Conservation (phyloP, 2,797 vertebrate genomes). For the Sebastes cheni region DNA sequence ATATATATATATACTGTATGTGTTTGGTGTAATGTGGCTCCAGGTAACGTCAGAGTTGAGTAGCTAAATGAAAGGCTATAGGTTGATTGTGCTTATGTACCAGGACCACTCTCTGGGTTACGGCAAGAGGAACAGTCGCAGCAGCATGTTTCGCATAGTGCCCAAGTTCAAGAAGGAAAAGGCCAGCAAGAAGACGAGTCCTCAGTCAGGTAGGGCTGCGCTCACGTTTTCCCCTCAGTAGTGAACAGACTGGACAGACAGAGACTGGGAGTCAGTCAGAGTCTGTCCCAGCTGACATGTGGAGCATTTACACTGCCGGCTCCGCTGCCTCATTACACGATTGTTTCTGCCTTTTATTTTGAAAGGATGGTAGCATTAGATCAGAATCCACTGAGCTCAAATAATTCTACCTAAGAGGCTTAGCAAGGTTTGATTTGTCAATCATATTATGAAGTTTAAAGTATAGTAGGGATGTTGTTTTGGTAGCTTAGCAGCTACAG, state of each 20-base stretch:
- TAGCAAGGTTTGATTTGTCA: background rate
- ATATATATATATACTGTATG: background rate
- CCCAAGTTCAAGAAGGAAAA: conserved; percentile 99
- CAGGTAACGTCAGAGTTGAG: conserved; percentile 48
- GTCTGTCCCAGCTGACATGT: background rate
- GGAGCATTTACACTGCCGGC: background rate
- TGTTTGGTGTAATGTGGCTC: conserved; percentile 36
- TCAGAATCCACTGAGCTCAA: background rate
- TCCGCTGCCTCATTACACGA: background rate
- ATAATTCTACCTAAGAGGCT: background rate
- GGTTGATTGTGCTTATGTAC: conserved; percentile 81
- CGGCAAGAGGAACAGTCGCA: conserved; percentile 95
- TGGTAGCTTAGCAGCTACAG: background rate
- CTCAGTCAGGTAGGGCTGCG: conserved; percentile 92
- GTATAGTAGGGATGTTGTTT: background rate
- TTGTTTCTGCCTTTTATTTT: background rate
- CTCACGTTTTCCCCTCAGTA: background rate
- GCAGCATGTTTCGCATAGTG: conserved; percentile 96
- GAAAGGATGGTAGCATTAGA: background rate
- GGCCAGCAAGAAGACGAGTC: conserved; percentile 89
- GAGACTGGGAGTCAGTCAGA: background rate
- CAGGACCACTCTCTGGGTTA: conserved; percentile 95
- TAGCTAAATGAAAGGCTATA: conserved; percentile 80
- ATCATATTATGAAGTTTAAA: background rate
- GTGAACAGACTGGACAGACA: conserved; percentile 1